Evolutionary conservation across 1,140 invertebrate genomes (phyloP).

Genomic region (Bombus impatiens): DNA sequence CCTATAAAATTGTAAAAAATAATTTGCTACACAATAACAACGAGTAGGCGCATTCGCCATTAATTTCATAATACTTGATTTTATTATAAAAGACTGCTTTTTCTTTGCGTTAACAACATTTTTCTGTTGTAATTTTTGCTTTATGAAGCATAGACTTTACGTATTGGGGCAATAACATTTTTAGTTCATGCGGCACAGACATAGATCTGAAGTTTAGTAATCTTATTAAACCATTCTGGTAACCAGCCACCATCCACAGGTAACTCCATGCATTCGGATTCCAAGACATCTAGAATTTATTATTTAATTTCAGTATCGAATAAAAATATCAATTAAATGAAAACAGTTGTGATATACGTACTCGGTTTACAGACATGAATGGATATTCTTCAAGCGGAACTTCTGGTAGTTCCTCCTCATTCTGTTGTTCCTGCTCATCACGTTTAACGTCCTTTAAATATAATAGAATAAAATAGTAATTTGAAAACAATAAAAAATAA

Average conservation of each 20-base stretch:
- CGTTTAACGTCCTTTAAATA: background rate
- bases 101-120: background rate
- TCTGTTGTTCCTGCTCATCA: background rate
- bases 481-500: background rate
- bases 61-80: background rate
- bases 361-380: conserved; percentile 76
- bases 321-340: background rate
- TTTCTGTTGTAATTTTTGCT: background rate
- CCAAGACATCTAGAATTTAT: conserved; percentile 76
- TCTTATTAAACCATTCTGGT: conserved; percentile 81
- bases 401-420: conserved; percentile 46
- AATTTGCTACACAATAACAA: conserved; percentile 18
- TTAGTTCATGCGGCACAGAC: conserved; percentile 56
- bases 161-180: conserved; percentile 63
- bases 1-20: conserved; percentile 43
- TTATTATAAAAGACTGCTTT: background rate
- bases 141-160: conserved; percentile 40
- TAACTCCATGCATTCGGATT: conserved; percentile 82
- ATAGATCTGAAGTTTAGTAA: conserved; percentile 75
- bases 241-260: conserved; percentile 78
- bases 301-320: background rate
- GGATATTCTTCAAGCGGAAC: conserved; percentile 76
- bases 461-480: conserved; percentile 22
- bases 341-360: conserved; percentile 42
- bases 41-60: background rate